These are phyloP conservation scores for Brachionus calyciflorus DNA, from an alignment of 1,140 invertebrate species.

Conservation along the genomic window DNA sequence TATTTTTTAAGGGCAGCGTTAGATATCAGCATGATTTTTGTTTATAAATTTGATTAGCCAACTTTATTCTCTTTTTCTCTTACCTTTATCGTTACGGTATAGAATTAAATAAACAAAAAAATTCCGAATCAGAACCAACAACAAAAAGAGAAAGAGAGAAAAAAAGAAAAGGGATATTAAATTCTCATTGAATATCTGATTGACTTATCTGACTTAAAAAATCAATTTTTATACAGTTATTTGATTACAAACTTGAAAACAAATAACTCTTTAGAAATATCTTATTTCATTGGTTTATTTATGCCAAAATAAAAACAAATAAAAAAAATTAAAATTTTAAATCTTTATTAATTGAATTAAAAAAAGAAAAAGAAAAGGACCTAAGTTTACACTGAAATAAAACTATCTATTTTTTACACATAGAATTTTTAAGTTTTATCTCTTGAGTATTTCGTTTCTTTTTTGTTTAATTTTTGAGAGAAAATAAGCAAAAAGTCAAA, in stretches of 20 bases:
- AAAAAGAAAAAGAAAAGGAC: background rate
- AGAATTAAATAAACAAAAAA: conserved; percentile 16
- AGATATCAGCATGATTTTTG: conserved; percentile 34
- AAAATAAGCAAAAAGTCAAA: no score
- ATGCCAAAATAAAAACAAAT: background rate
- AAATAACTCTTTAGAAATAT: conserved; percentile 3
- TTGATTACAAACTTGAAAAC: background rate
- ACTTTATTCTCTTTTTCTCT: background rate
- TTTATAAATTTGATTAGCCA: background rate
- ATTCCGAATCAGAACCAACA: no score
- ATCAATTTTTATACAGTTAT: conserved; percentile 2
- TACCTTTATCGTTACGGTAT: conserved; percentile 3
- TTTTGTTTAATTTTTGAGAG: no score
- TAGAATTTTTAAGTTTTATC: no score
- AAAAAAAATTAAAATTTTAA: conserved; percentile 26
- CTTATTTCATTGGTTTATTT: background rate
- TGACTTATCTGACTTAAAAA: background rate
- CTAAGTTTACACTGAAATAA: no score
- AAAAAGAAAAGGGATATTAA: background rate
- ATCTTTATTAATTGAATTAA: conserved; percentile 29
- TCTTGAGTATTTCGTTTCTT: no score
- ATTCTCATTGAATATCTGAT: conserved; percentile 21
- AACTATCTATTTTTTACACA: no score
- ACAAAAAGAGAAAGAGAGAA: no score
- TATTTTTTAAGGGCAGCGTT: background rate